phyloP scores from a whole-genome alignment of 2,113 vertebrate species.

The Pelusios castaneus region DNA sequence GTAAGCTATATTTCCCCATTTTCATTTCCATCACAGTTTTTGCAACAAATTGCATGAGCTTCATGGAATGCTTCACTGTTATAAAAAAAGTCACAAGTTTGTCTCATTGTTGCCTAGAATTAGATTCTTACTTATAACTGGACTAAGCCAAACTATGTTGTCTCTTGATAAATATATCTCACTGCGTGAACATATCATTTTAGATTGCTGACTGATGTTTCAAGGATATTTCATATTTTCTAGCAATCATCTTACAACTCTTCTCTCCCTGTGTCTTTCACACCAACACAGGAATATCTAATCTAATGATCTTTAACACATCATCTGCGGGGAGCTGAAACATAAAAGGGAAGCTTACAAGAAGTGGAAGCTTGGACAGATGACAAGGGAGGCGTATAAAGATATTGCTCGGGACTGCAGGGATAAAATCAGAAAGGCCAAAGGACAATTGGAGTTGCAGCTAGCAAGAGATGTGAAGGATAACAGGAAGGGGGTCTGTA shows the following conservation, averaged over 20 bases:
- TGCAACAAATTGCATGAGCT: neutral
- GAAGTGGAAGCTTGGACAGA: too few relatives aligned
- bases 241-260: neutral
- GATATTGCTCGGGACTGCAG: too few relatives aligned
- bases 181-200: neutral
- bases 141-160: neutral
- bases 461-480: too few relatives aligned
- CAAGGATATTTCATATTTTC: neutral
- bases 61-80: neutral
- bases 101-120: neutral
- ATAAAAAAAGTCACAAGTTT: neutral
- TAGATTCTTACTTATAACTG: neutral
- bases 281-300: neutral
- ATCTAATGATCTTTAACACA: neutral
- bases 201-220: neutral
- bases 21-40: neutral
- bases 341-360: too few relatives aligned
- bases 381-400: too few relatives aligned
- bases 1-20: neutral
- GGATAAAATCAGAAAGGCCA: too few relatives aligned
- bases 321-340: too few relatives aligned
- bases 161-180: neutral
- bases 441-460: too few relatives aligned
- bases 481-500: too few relatives aligned
- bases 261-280: neutral